phyloP scores from a whole-genome alignment of 92 coral and sea anemone species.

The Chrysogorgia sp. region DNA sequence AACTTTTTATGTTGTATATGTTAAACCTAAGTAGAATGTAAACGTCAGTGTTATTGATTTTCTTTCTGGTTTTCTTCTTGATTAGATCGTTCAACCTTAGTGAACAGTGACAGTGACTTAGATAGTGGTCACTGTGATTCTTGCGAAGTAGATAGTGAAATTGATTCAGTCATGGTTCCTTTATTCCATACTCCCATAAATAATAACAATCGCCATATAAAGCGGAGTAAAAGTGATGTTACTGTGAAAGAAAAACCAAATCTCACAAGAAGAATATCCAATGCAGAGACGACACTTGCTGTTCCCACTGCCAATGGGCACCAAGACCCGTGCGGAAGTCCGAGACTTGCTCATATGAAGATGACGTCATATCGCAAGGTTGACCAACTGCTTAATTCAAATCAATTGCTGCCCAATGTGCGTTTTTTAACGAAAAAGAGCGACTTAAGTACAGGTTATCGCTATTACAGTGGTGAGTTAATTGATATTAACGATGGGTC shows the following conservation, averaged over 20 bases:
- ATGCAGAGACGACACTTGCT: constrained; percentile 26
- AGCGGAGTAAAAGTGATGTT: constrained; percentile 84
- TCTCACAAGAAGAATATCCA: constrained; percentile 48
- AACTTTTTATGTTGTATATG: too few relatives aligned
- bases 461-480: constrained; percentile 83
- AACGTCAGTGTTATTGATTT: too few relatives aligned
- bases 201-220: constrained; percentile 19
- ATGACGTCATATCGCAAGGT: constrained; percentile 49
- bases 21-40: too few relatives aligned
- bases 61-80: too few relatives aligned
- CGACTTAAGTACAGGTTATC: constrained; percentile 88
- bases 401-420: constrained; percentile 5
- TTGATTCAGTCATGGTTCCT: constrained; percentile 87
- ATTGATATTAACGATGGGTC: constrained; percentile 34
- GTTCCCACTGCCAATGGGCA: constrained; percentile 46
- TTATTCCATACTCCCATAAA: not conserved
- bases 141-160: constrained; percentile 72
- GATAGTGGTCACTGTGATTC: constrained; percentile 90
- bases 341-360: constrained; percentile 97
- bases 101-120: constrained; percentile 75
- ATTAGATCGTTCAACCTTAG: constrained; percentile 40
- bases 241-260: constrained; percentile 24
- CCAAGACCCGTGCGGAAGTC: constrained; percentile 58
- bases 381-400: not conserved
- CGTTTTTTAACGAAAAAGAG: constrained; percentile 74